phyloP scores from a whole-genome alignment of 2,797 vertebrate species.

The Acipenser oxyrinchus region DNA sequence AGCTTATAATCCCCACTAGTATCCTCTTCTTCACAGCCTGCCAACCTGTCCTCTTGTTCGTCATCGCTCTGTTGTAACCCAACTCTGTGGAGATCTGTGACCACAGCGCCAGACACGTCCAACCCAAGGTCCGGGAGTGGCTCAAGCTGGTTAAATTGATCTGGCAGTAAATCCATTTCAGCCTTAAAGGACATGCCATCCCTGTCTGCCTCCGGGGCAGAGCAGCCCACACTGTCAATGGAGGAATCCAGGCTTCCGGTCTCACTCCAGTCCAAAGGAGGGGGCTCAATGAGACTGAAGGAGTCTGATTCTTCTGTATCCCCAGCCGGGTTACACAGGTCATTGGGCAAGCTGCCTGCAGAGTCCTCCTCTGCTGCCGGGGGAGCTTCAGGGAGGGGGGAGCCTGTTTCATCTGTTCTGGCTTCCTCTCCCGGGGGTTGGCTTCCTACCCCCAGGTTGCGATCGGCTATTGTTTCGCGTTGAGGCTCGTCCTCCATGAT shows the following conservation, averaged over 20 bases:
- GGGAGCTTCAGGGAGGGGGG: not conserved
- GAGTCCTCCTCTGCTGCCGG: constrained; percentile 5
- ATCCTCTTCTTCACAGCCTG: not conserved
- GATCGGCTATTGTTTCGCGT: no score
- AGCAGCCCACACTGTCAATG: constrained; percentile 39
- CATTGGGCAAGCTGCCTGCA: constrained; percentile 31
- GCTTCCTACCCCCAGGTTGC: no score
- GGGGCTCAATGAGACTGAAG: constrained; percentile 55
- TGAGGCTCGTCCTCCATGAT: no score
- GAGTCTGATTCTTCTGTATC: constrained; percentile 25
- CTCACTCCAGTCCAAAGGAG: constrained; percentile 61
- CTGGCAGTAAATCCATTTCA: constrained; percentile 27
- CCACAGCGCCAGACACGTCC: no score
- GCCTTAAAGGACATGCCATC: constrained; percentile 30
- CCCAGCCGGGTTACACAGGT: constrained; percentile 24
- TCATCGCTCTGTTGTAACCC: not conserved
- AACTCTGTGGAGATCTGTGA: no score
- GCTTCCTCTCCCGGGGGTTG: no score
- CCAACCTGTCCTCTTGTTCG: constrained; percentile 13
- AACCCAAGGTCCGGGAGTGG: constrained; percentile 13
- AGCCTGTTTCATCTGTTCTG: no score
- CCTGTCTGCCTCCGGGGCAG: constrained; percentile 37
- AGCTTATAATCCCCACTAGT: constrained; percentile 9
- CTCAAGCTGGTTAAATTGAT: constrained; percentile 18
- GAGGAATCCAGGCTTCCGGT: constrained; percentile 52